A percentile compares a stretch with the other conserved stretches of the same genome.
Conservation (phyloP, 2,113 vertebrate species). For the Mirza zaza region DNA sequence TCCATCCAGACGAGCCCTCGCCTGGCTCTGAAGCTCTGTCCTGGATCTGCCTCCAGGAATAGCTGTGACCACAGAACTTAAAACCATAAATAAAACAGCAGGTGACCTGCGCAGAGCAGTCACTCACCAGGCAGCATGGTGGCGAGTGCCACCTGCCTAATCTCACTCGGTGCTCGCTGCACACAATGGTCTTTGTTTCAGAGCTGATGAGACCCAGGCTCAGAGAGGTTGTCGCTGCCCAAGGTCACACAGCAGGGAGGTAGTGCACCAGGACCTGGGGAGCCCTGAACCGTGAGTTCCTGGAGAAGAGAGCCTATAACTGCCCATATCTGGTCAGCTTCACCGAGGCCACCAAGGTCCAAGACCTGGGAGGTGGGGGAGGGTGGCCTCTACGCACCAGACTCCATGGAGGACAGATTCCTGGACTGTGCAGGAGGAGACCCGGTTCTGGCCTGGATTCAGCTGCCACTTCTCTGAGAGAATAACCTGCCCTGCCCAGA, state of each 20-base stretch:
- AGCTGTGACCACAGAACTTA: not conserved
- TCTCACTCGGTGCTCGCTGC: not conserved
- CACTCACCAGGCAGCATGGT: rapidly evolving
- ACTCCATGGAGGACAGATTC: not conserved
- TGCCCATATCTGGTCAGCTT: not conserved
- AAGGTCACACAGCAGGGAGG: not conserved
- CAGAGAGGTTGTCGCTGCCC: not conserved
- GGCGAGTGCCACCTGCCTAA: not conserved
- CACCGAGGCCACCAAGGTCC: not conserved
- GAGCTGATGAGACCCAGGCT: not conserved
- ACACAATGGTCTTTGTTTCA: not conserved
- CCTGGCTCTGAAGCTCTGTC: not conserved
- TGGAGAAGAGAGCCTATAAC: not conserved
- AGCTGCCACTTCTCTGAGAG: not conserved
- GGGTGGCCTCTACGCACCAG: rapidly evolving
- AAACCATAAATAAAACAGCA: not conserved
- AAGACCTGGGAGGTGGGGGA: not conserved
- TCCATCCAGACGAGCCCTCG: rapidly evolving
- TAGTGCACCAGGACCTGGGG: not conserved
- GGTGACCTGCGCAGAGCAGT: not conserved
- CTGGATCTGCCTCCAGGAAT: not conserved
- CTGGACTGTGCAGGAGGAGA: not conserved
- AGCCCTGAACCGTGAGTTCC: not conserved
- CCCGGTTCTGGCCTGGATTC: not conserved
- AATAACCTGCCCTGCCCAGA: not conserved